Evolutionary conservation across 1,140 invertebrate species (phyloP), one percentile per base, ranked within the genome.

Genomic region (Luehdorfia chinensis): DNA sequence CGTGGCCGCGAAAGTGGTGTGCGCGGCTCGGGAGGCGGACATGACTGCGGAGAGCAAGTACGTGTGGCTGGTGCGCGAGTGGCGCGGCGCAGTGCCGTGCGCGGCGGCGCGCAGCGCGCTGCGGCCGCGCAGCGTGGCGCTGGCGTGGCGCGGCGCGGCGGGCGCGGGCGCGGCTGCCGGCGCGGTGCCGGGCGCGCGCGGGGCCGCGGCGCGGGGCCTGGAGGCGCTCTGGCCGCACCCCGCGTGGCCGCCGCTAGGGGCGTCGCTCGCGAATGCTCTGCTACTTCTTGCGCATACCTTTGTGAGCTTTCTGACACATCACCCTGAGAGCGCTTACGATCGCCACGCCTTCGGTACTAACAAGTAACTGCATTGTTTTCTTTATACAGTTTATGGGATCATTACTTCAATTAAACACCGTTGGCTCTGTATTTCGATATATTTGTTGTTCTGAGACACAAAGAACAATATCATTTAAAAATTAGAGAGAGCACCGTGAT

Each of bases 221-320:
- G 60, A 45, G 47, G 52, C 33, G 57, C 63, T 36, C 50, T 60
- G 32, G 57, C 57, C 7, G 47, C 57, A 8, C 52, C 60, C 25
- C 34, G 36, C 27, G 47, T 60, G 11, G 54, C 57, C 51, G 49
- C 56, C 8, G 30, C 52, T 64, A 23, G 58, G 58, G 4, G 52
- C 65, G 9, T 52, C 61, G 23, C 32, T 37, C 23, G 50, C 58
- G n/a, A 52, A 60, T 45, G 55, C 54, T 4, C 46, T 41, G 18
- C 43, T 37, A 25, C 28, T 25, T 15, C n/a, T 36, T 7, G 19
- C 12, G 11, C 36, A 32, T 8, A 23, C 12, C 6, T 8, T 36
- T 9, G 44, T 18, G 11, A 48, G 55, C 15, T 50, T 54, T 27
- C 8, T 39, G 30, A 34, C 41, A 11, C 41, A 36, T 18, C 52